phyloP scores from a whole-genome alignment of 2,888 invertebrate species.

The Merodon equestris region DNA sequence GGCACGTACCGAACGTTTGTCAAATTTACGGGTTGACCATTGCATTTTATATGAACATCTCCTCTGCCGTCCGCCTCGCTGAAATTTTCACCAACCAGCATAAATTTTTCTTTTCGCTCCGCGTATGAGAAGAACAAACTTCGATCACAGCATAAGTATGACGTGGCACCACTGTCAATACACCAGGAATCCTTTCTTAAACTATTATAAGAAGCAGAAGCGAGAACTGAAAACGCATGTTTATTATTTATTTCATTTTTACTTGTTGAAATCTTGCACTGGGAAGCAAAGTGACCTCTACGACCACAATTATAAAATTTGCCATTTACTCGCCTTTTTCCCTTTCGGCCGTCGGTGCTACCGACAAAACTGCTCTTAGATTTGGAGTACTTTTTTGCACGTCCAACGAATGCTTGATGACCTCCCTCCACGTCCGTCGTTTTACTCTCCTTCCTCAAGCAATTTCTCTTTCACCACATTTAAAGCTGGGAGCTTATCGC shows the following conservation, averaged over 20 bases:
- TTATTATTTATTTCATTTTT: conserved; percentile 7
- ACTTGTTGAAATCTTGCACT: conserved; percentile 22
- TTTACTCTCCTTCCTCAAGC: conserved; percentile 49
- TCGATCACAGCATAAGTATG: conserved; percentile 21
- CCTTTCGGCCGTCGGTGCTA: neutral
- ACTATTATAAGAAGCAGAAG: conserved; percentile 5
- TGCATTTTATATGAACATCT: neutral
- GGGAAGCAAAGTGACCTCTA: conserved; percentile 26
- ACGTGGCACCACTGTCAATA: conserved; percentile 27
- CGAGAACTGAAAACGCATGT: conserved; percentile 26
- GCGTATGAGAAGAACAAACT: conserved; percentile 11
- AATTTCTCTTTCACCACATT: conserved; percentile 47
- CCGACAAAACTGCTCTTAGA: neutral
- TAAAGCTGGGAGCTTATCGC: conserved; percentile 41
- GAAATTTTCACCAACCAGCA: conserved; percentile 18
- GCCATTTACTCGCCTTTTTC: conserved; percentile 1
- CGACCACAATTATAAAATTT: conserved; percentile 40
- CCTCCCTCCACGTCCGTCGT: neutral
- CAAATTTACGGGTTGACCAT: neutral
- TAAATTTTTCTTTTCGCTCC: conserved; percentile 22
- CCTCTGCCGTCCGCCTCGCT: conserved; percentile 18
- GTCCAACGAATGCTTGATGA: conserved; percentile 13
- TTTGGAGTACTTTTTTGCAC: conserved; percentile 4
- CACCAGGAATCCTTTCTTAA: conserved; percentile 17
- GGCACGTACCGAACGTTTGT: conserved; percentile 26